Base-by-base conservation (phyloP, 2,888 invertebrate genomes). In the Asteroscopus sphinx region DNA sequence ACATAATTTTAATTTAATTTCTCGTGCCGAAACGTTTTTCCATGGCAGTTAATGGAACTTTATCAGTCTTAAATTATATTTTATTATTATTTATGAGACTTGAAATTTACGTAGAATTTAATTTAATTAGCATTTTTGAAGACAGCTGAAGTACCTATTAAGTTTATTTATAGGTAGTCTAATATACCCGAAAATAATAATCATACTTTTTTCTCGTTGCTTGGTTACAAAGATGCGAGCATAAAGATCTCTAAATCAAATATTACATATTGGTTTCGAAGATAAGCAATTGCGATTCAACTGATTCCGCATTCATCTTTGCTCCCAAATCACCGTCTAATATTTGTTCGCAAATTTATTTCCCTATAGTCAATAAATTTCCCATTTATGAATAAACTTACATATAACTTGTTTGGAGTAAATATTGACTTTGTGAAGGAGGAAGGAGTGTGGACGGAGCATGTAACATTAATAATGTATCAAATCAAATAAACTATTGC, bases 381-480 rank as follows among this genome's bases (percentile, higher is more conserved):
- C 44, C 52, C 52, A 60, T 75, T 63, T 75, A 67, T 75, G 68
- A 67, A 75, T 68, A 76, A 73, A 76, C 73, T 76, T 68, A 41
- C 48, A 40, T 68, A 46, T 42, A 59, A 73, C 51, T 76, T 68
- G 41, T 61, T 64, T 57, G 49, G 47, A 39, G 58, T 58, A 26
- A 62, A 63, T 76, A 46, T 73, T 73, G 59, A 62, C 62, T 56
- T 60, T 51, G 36, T 33, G 21, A 37, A 37, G 46, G 52, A 41
- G 48, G 58, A 65, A 48, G 48, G 52, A 53, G 51, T 17, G 49
- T 36, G 36, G 32, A 17, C 15, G 12, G 52, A 64, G 58, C 26
- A 73, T 56, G 60, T 60, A 26, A 53, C 41, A 73, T 76, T 73
- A 76, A 76, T 73, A 68, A 73, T 69, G 66, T 76, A 76, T 66